Base-by-base conservation (phyloP, 2,888 invertebrate genomes). In the Petrolisthes cinctipes region DNA sequence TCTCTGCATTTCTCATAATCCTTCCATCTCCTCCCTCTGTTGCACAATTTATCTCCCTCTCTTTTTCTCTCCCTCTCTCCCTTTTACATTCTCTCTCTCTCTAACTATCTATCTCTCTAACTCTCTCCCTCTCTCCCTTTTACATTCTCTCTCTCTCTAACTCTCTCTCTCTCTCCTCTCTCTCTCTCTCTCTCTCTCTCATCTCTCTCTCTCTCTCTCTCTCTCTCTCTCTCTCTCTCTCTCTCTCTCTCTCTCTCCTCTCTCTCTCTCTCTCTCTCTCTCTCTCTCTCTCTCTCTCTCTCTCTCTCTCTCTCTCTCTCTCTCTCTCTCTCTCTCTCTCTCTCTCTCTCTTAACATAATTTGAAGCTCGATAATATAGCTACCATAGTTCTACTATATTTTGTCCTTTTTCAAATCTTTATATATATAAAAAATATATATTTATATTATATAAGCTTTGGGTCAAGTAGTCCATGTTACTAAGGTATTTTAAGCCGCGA, bases 391-490 rank as follows among this genome's bases (percentile, higher is more conserved):
- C 61, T n/a, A 71, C 20, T 71, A n/a, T 71, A n/a, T 71, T 71
- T n/a, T 71, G n/a, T 71, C 71, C 71, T 71, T 20, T 71, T 20
- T 71, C 11, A 14, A 2, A 71, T 71, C 71, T 71, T n/a, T 37
- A 71, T n/a, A 71, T 17, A 71, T 14, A 71, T n/a, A 71, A 71
- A n/a, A 71, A 71, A 82, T 82, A 68, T 83, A 37, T 37, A 37
- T 37, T 37, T 37, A 37, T 37, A 37, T 37, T 37, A 83, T 37
- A 37, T 37, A 83, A 61, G 83, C 87, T 87, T 83, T 83, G 80
- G 87, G 87, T 87, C 87, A 87, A 87, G 87, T 87, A 87, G 87
- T 87, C 87, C 87, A 87, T 87, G 87, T 73, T 37, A 37, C 37
- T 37, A 37, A 37, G 37, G 37, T 37, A 37, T 37, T 37, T 37